Conservation (phyloP, 2,888 invertebrate species). For the Pandemis corylana region DNA sequence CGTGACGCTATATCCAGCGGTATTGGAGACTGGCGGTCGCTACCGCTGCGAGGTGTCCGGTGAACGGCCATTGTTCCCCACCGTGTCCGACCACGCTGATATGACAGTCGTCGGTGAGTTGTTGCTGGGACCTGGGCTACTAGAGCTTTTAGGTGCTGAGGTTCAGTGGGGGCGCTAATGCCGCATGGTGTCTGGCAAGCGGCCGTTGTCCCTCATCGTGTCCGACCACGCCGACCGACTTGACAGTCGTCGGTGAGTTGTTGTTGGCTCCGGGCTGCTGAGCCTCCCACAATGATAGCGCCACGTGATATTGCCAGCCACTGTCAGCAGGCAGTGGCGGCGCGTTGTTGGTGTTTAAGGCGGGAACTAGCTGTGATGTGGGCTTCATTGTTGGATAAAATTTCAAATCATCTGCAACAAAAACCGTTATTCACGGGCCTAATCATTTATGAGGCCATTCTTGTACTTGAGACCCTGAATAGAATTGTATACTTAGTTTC, state of each 20-base stretch:
- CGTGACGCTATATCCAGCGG: slow-evolving; percentile 87
- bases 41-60: slow-evolving; percentile 92
- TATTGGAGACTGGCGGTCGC: slow-evolving; percentile 88
- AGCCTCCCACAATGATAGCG: too few relatives aligned
- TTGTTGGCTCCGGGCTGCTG: too few relatives aligned
- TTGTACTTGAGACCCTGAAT: too few relatives aligned
- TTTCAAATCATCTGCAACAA: not conserved
- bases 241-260: slow-evolving; percentile 68
- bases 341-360: too few relatives aligned
- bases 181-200: slow-evolving; percentile 91
- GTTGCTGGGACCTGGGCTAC: not conserved
- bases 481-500: too few relatives aligned
- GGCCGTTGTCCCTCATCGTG: slow-evolving; percentile 91
- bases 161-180: slow-evolving; percentile 80
- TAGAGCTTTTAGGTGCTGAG: not conserved
- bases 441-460: not conserved
- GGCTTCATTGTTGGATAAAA: not conserved
- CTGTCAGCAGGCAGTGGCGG: not conserved
- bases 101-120: slow-evolving; percentile 90
- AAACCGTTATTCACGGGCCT: not conserved
- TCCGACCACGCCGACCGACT: slow-evolving; percentile 89
- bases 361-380: too few relatives aligned
- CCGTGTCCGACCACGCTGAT: slow-evolving; percentile 89
- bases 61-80: slow-evolving; percentile 91
- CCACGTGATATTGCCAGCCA: not conserved